Conservation (phyloP, 2,113 vertebrate species). For the Azemiops feae region DNA sequence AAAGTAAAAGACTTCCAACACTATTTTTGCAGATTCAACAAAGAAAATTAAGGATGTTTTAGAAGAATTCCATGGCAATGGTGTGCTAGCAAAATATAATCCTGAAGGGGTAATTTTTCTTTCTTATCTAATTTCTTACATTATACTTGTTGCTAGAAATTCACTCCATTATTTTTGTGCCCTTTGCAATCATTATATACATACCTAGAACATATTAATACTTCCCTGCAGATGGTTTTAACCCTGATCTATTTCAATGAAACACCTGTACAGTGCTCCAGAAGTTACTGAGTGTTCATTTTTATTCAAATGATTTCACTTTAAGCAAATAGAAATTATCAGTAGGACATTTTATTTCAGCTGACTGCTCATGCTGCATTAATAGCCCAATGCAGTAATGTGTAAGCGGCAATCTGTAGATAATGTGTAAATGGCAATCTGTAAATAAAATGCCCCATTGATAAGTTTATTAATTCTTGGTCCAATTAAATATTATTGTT, state of each 20-base stretch:
- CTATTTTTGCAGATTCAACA: constrained; percentile 81
- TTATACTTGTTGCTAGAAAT: not conserved
- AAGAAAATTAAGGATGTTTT: constrained; percentile 96
- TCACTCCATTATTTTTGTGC: not conserved
- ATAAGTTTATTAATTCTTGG: not conserved
- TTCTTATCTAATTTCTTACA: constrained; percentile 19
- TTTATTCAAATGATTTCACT: not conserved
- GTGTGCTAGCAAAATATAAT: constrained; percentile 92
- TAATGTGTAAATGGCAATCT: not conserved
- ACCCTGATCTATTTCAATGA: not conserved
- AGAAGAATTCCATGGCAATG: constrained; percentile 93
- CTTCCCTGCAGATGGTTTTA: not conserved
- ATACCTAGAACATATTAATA: not conserved
- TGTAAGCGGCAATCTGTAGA: not conserved
- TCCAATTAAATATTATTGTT: not conserved
- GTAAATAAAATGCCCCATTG: not conserved
- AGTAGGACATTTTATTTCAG: not conserved
- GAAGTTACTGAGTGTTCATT: not conserved
- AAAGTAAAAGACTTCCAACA: constrained; percentile 34
- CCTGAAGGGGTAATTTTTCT: constrained; percentile 86
- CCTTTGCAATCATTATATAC: not conserved
- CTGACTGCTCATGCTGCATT: not conserved
- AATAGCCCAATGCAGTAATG: not conserved
- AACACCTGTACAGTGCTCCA: not conserved
- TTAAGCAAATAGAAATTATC: not conserved